Evolutionary conservation across 2,888 invertebrate species (phyloP), one percentile per base, ranked within the genome.

Genomic region (Drosophila emarginata): DNA sequence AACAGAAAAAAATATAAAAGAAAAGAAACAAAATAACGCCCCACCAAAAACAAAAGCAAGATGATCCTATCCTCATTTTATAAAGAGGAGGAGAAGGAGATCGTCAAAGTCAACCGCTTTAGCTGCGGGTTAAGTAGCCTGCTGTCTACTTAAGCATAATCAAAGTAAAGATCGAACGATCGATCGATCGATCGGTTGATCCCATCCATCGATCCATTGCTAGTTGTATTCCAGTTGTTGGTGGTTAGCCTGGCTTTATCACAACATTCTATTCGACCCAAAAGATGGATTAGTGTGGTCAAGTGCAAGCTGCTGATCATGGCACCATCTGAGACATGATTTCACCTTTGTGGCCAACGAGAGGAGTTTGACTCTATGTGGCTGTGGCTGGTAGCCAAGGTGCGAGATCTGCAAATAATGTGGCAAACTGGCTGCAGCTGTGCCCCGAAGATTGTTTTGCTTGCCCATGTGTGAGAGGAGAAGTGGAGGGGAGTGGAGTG

Each of bases 141-240:
- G 77, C 90, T 89, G 89, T 88, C 90, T 89, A 89, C 87, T 89
- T 89, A 85, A 87, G 76, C 77, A 76, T 89, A 90, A 90, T 88
- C 84, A 77, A 80, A 87, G 80, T 77, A 77, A 82, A 77, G 81
- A 67, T 66, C 72, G 45, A 71, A 67, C 64, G 78, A 69, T 72
- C 75, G 15, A 50, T 68, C 64, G 78, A 69, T 72, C 75, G 15
- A 50, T 68, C 65, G 9, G 52, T 23, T 26, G 62, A 50, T 40
- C 52, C 60, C 58, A 77, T 74, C 51, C 58, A 64, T 67, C 74
- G 60, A 21, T 52, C 12, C 45, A 45, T 45, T 9, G 32, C 9
- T 36, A 52, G 36, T 53, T n/a, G n/a, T n/a, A n/a, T n/a, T n/a
- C n/a, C n/a, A n/a, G n/a, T 39, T 58, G 21, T 39, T 52, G 72